These are phyloP conservation scores for Aromia moschata DNA, from an alignment of 2,888 invertebrate species.

Conservation along the genomic window DNA sequence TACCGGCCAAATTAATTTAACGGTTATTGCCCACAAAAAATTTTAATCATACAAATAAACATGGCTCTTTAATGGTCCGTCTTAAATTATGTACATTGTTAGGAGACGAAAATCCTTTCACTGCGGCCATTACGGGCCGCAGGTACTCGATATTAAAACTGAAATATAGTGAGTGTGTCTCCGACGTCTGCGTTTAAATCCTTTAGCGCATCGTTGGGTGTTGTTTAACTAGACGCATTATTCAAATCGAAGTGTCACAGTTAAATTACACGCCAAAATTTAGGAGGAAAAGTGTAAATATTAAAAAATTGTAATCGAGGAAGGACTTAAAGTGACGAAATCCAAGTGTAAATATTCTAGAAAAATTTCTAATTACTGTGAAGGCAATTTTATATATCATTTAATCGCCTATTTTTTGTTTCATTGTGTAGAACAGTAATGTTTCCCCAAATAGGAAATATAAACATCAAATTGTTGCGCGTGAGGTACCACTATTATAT, in stretches of 20 bases:
- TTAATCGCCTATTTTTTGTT: no score
- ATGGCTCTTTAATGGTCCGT: conserved; percentile 31
- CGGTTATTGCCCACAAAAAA: conserved; percentile 37
- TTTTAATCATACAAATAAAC: conserved; percentile 38
- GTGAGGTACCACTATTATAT: not conserved
- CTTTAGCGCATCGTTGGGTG: not conserved
- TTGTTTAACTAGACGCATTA: no score
- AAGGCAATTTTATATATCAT: no score
- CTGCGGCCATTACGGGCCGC: not conserved
- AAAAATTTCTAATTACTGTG: no score
- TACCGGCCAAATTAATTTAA: conserved; percentile 44
- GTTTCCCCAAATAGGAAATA: not conserved
- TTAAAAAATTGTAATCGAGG: no score
- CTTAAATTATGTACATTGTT: conserved; percentile 6
- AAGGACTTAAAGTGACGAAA: no score
- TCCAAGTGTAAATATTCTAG: no score
- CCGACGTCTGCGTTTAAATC: not conserved
- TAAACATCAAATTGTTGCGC: not conserved
- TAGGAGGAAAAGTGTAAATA: no score
- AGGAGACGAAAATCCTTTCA: conserved; percentile 10
- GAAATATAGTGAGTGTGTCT: not conserved
- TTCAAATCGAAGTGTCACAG: no score
- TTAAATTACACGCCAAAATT: no score
- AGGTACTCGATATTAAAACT: not conserved
- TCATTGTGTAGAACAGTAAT: not conserved